A percentile compares a stretch with the other conserved stretches of the same genome.
These are phyloP conservation scores for Hyperoodon ampullatus DNA, from an alignment of 2,113 vertebrate species.

Conservation along the genomic window DNA sequence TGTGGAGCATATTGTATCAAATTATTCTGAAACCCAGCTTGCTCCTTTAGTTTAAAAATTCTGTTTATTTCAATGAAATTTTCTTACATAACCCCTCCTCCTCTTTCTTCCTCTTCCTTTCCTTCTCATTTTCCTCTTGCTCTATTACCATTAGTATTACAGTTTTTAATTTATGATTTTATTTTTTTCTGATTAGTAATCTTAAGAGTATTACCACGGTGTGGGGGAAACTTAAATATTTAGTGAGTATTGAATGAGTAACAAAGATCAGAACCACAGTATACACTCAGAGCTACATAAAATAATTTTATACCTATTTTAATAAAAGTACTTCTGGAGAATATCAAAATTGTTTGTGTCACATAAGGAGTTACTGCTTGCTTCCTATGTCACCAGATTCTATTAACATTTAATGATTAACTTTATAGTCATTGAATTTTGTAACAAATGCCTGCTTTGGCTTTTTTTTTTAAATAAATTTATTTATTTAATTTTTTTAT, in stretches of 20 bases:
- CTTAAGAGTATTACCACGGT: not conserved
- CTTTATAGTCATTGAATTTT: conserved; percentile 23
- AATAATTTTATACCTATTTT: conserved; percentile 9
- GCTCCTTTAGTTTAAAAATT: conserved; percentile 8
- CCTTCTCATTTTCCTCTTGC: not conserved
- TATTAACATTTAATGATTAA: conserved; percentile 48
- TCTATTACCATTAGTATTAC: not conserved
- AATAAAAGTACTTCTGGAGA: not conserved
- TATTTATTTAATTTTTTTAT: too few species aligned
- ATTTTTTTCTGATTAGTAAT: not conserved
- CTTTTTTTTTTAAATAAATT: too few species aligned
- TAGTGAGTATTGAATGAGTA: not conserved
- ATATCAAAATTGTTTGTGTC: not conserved
- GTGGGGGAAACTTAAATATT: not conserved
- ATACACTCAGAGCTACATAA: not conserved
- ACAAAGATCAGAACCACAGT: not conserved
- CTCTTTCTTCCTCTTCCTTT: not conserved
- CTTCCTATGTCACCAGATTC: conserved; percentile 3
- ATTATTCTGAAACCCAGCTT: not conserved
- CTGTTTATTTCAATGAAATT: not conserved
- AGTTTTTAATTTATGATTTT: not conserved
- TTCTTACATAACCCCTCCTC: not conserved
- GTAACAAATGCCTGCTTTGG: not conserved
- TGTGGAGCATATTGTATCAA: not conserved
- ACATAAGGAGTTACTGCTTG: not conserved